Evolutionary conservation across 1,140 invertebrate species (phyloP).

Genomic region (Aricia agestis): DNA sequence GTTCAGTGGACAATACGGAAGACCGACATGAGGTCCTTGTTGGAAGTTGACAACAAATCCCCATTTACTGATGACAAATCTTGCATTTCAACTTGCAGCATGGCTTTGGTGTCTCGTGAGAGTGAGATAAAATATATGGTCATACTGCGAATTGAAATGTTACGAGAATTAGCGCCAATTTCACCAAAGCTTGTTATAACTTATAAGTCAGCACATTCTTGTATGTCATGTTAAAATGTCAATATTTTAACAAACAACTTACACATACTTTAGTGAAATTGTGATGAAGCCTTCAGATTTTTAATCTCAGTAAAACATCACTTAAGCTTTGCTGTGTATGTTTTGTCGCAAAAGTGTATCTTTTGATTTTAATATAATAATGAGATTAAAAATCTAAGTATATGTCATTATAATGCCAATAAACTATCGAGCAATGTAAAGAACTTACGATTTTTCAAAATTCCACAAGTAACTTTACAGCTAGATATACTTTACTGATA

Average conservation of each 20-base stretch:
- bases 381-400: background rate
- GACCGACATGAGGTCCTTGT: background rate
- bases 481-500: background rate
- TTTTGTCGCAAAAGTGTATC: background rate
- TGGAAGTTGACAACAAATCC: background rate
- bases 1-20: background rate
- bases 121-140: no score
- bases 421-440: background rate
- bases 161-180: no score
- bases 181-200: no score
- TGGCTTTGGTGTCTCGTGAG: no score
- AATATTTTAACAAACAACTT: no score
- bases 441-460: background rate
- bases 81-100: no score
- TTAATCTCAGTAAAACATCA: background rate
- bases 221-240: no score
- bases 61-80: no score
- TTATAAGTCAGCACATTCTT: no score
- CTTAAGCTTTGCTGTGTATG: no score
- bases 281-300: background rate
- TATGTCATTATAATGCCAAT: background rate
- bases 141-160: no score
- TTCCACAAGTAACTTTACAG: background rate
- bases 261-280: no score
- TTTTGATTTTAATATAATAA: background rate